Evolutionary conservation across 2,797 vertebrate species (phyloP).

Genomic region (Pelodytes ibericus): DNA sequence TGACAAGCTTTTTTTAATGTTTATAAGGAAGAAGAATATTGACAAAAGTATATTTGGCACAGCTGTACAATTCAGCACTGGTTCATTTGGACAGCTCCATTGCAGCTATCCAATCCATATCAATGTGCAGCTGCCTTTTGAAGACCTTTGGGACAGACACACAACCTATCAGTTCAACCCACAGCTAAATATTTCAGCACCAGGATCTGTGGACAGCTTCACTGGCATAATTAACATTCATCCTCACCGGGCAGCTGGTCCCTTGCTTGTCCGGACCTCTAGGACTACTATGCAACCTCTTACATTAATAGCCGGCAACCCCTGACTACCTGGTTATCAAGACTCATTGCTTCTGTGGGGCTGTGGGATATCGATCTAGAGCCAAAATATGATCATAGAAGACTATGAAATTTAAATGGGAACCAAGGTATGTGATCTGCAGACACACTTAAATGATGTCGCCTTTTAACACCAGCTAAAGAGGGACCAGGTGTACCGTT

Average conservation of each 20-base stretch:
- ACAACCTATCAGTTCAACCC: not conserved
- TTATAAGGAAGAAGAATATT: not conserved
- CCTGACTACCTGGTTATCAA: conserved; percentile 23
- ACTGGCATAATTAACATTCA: not conserved
- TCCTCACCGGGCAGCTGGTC: not conserved
- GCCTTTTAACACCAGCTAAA: not conserved
- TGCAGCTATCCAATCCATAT: conserved; percentile 3
- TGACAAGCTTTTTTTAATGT: not conserved
- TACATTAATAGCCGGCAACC: not conserved
- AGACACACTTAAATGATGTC: not conserved
- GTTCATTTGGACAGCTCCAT: conserved; percentile 18
- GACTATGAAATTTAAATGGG: conserved; percentile 16
- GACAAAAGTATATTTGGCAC: not conserved
- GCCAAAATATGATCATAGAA: conserved; percentile 23
- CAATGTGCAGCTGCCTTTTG: not conserved
- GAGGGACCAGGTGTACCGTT: not conserved
- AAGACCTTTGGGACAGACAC: not conserved
- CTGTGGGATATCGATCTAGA: conserved; percentile 21
- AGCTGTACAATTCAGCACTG: conserved; percentile 27
- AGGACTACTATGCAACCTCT: conserved; percentile 31
- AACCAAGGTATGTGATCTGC: conserved; percentile 33
- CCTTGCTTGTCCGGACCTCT: not conserved
- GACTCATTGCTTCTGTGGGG: conserved; percentile 25
- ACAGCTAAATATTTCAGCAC: not conserved
- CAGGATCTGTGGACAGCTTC: not conserved